Conservation (phyloP, 2,113 vertebrate genomes). For the Oxyruncus cristatus region DNA sequence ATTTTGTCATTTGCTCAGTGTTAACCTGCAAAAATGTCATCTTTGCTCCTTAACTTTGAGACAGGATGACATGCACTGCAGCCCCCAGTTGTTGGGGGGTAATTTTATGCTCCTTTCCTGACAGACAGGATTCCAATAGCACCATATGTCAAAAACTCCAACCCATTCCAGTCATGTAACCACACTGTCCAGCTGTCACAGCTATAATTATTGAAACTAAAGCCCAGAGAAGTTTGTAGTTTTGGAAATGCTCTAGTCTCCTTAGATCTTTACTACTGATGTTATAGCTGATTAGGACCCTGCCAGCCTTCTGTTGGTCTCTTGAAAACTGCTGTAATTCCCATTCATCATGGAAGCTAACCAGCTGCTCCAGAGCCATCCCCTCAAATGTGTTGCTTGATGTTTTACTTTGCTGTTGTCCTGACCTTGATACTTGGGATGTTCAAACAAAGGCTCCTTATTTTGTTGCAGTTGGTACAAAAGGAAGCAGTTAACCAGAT, state of each 20-base stretch:
- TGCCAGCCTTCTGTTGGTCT: constrained; percentile 78
- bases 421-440: constrained; percentile 66
- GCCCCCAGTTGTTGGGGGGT: constrained; percentile 34
- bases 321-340: constrained; percentile 75
- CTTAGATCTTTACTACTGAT: constrained; percentile 79
- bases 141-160: constrained; percentile 71
- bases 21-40: constrained; percentile 34
- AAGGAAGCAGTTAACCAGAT: not conserved
- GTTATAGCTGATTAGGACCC: constrained; percentile 79
- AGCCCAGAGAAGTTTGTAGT: constrained; percentile 60
- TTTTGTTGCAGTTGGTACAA: not conserved
- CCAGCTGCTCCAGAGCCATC: constrained; percentile 73
- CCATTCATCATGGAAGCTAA: constrained; percentile 75
- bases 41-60: constrained; percentile 20
- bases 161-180: constrained; percentile 75
- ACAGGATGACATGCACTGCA: not conserved
- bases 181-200: constrained; percentile 73
- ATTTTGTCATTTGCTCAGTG: constrained; percentile 35
- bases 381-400: constrained; percentile 46
- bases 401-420: constrained; percentile 27
- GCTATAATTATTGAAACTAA: constrained; percentile 69
- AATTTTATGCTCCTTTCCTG: constrained; percentile 55
- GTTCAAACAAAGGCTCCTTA: constrained; percentile 37
- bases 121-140: constrained; percentile 58
- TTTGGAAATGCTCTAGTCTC: constrained; percentile 72